These are phyloP conservation scores for Micromys minutus DNA, from an alignment of 2,113 vertebrate genomes.

Conservation along the genomic window DNA sequence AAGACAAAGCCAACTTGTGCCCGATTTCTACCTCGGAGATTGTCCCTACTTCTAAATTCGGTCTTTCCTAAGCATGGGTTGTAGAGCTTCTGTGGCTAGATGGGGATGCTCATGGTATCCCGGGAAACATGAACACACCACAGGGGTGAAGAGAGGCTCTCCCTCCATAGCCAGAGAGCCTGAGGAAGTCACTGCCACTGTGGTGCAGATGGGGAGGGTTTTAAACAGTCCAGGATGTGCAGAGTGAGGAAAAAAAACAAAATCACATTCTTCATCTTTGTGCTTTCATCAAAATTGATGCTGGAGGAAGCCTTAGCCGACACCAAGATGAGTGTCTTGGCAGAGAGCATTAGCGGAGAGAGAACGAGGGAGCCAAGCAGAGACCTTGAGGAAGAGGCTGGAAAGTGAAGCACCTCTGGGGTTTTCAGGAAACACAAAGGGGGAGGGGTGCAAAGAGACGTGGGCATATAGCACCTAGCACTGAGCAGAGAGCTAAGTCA, in stretches of 20 bases:
- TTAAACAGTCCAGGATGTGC: background rate
- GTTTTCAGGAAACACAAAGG: background rate
- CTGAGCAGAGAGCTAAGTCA: background rate
- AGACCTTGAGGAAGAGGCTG: background rate
- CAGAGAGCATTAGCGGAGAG: background rate
- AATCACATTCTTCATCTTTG: background rate
- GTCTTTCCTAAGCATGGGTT: background rate
- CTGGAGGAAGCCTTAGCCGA: background rate
- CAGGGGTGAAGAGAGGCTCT: background rate
- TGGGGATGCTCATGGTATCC: fast-evolving
- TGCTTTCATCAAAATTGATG: background rate
- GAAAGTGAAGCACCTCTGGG: background rate
- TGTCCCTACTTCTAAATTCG: background rate
- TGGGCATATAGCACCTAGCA: background rate
- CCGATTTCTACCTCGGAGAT: background rate
- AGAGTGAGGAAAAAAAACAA: background rate
- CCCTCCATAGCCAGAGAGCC: background rate
- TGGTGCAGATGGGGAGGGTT: background rate
- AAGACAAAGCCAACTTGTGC: background rate
- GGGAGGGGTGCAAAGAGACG: background rate
- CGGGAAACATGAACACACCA: background rate
- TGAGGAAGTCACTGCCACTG: background rate
- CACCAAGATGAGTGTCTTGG: background rate
- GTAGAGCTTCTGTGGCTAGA: background rate
- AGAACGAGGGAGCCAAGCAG: background rate